Evolutionary conservation across 2,113 vertebrate species (phyloP), one percentile per base, ranked within the genome.

Genomic region (Dolichallabes microphthalmus): DNA sequence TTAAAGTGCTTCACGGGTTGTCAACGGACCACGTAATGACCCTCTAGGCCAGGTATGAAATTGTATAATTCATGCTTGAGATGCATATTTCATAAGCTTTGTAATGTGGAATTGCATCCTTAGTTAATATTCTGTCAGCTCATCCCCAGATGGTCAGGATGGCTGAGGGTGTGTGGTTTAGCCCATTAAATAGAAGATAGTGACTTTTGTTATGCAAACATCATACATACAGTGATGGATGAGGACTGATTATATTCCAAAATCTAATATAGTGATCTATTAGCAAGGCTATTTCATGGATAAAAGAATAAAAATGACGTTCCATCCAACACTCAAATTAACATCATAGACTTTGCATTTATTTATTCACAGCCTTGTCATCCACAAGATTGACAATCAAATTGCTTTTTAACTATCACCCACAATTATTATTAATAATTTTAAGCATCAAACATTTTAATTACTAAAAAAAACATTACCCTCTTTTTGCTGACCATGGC

Each of bases 61-160:
- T 84, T 83, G 82, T 86, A 81, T 80, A 86, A 88, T 88, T 88
- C 69, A 86, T 86, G 71, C 52, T 52, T 27, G 39, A 53, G 68
- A 86, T 88, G 85, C 82, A 88, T 88, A 77, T 88, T 86, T 86
- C 87, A 88, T 86, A 85, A 86, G 82, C 66, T 84, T 84, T 84
- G 82, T 82, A 76, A 88, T 84, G 71, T 60, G 78, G 71, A 88
- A 86, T 88, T 86, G 85, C 85, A 81, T 88, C 69, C 69, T 76
- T 86, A 83, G 68, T 80, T 88, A 84, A 88, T 81, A 86, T 84
- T 86, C 77, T 22, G 61, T 76, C 80, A n/a, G 85, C 75, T 80
- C 71, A 80, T 88, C 76, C 69, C 76, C 30, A n/a, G 61, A 85
- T 63, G n/a, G 76, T 81, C 76, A 63, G 69, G 52, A 81, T 68